Percentiles rank a stretch among this genome's conserved stretches.
Conservation (phyloP, 2,888 invertebrate genomes). For the Xanthorhoe designata region DNA sequence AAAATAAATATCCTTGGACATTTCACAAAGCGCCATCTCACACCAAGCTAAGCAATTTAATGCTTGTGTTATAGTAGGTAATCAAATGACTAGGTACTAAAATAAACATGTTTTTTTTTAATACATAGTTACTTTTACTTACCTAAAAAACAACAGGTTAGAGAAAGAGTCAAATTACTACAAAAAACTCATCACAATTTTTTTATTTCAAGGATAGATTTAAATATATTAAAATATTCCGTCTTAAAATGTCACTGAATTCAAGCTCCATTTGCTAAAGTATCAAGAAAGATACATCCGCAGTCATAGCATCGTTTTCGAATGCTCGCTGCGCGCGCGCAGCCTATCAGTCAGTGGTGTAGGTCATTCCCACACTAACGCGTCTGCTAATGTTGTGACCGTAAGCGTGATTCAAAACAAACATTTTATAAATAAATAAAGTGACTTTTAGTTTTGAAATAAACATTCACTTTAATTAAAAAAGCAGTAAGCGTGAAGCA, state of each 20-base stretch:
- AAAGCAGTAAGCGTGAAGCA: not conserved
- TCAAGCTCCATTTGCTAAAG: constrained; percentile 31
- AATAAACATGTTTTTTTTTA: too few relatives aligned
- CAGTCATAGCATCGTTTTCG: constrained; percentile 53
- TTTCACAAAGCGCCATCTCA: too few relatives aligned
- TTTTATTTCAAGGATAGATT: too few relatives aligned
- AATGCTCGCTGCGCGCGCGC: constrained; percentile 65
- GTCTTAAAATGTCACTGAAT: not conserved
- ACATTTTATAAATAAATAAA: constrained; percentile 1
- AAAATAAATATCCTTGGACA: too few relatives aligned
- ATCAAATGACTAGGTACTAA: too few relatives aligned
- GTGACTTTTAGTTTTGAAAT: not conserved
- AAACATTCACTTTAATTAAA: not conserved
- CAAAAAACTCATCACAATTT: too few relatives aligned
- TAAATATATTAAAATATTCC: too few relatives aligned
- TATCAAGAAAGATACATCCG: constrained; percentile 49
- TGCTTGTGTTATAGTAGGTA: too few relatives aligned
- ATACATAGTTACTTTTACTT: too few relatives aligned
- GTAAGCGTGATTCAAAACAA: constrained; percentile 9
- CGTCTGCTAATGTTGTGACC: constrained; percentile 47
- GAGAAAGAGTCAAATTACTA: too few relatives aligned
- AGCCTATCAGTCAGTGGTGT: constrained; percentile 69
- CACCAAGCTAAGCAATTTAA: too few relatives aligned
- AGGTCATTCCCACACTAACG: constrained; percentile 63
- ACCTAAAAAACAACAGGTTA: too few relatives aligned